Percentiles rank a stretch among this genome's conserved stretches.
These are phyloP conservation scores for Anhinga anhinga DNA, from an alignment of 2,113 vertebrate genomes.

Conservation along the genomic window DNA sequence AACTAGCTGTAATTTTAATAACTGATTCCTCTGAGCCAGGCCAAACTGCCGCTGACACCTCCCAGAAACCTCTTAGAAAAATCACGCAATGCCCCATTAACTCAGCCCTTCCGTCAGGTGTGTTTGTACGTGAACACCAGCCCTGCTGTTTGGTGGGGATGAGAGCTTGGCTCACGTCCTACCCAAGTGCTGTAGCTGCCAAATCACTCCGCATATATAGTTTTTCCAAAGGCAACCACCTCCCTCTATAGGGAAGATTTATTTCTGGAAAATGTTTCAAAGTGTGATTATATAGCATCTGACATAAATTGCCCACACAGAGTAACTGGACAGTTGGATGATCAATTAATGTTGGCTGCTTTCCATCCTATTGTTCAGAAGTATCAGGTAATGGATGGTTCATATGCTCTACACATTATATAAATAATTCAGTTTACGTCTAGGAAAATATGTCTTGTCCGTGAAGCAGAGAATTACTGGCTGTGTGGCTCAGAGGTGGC, in stretches of 20 bases:
- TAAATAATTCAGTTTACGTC: constrained; percentile 14
- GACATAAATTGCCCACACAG: constrained; percentile 25
- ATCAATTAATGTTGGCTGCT: constrained; percentile 37
- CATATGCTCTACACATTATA: neutral
- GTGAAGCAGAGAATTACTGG: neutral
- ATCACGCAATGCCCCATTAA: accelerated
- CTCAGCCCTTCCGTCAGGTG: neutral
- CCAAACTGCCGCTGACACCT: neutral
- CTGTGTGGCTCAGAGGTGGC: neutral
- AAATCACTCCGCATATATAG: neutral
- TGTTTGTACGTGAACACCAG: neutral
- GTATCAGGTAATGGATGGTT: constrained; percentile 25
- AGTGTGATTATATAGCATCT: constrained; percentile 16
- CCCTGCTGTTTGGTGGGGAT: neutral
- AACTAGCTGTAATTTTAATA: neutral
- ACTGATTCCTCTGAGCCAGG: neutral
- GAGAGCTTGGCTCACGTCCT: neutral
- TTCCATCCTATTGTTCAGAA: constrained; percentile 2
- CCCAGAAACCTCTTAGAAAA: neutral
- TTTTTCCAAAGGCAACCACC: neutral
- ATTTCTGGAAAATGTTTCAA: constrained; percentile 38
- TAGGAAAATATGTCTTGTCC: constrained; percentile 7
- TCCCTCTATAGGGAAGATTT: neutral
- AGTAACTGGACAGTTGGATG: constrained; percentile 1
- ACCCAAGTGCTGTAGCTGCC: neutral